Base-by-base conservation (phyloP, 2,113 vertebrate genomes). In the Hyla sarda region DNA sequence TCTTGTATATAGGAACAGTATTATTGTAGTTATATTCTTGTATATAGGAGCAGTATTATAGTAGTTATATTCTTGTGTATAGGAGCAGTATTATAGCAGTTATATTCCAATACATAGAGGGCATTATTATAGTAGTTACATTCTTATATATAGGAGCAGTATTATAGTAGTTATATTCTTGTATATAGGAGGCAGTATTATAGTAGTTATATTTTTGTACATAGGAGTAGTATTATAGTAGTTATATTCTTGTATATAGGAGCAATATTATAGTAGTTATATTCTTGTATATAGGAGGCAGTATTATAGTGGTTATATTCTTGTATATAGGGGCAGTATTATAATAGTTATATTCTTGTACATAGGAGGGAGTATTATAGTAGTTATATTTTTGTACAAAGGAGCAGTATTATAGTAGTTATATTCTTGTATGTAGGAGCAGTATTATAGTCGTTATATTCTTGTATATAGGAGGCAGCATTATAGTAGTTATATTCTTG, bases 381-480 rank as follows among this genome's bases (percentile, higher is more conserved):
- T 41, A 41, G 41, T 41, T 41, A 8, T 41, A 41, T 41, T 41
- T 8, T 5, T 41, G 41, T 41, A 41, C 8, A 41, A 5, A 41
- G 41, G 41, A 41, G 41, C 41, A 41, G 41, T 41, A 41, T 41
- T 41, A 41, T 41, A 41, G 41, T 41, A 41, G 41, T 41, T 41
- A 41, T 41, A 41, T 41, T 8, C 41, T 8, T 41, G 41, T 41
- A 41, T 41, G 8, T 41, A 41, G 41, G 41, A 41, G 41, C 41
- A 41, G 41, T 65, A 65, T 65, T 28, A n/a, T 65, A 65, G 60
- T 65, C n/a, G n/a, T n/a, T 30, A 65, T 65, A 65, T 65, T 30
- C 60, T 65, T 78, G 95, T 91, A 25, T 23, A 80, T 28, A 34
- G 52, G 58, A 3, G 60, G n/a, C 25, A 65, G 60, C 30, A 65